Conservation (phyloP, 1,140 invertebrate genomes). For the Drosophila tani region DNA sequence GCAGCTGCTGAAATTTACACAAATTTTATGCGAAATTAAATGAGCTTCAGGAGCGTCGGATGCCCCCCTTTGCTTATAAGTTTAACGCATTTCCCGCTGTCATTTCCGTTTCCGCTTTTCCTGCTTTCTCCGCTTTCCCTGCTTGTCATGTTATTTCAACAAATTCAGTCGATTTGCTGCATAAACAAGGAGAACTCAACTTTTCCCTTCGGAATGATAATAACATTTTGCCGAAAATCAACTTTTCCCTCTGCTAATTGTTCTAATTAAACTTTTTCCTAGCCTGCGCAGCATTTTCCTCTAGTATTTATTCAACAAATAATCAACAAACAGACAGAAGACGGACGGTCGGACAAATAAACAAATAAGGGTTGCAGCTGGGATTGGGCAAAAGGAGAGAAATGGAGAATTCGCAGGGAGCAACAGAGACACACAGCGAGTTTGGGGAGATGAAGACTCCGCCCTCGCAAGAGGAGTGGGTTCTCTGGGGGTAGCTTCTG, state of each 20-base stretch:
- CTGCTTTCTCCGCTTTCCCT: not conserved
- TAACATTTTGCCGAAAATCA: constrained; percentile 36
- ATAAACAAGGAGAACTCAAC: constrained; percentile 66
- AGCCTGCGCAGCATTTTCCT: constrained; percentile 13
- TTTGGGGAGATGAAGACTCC: constrained; percentile 39
- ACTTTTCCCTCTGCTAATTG: constrained; percentile 59
- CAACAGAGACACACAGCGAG: constrained; percentile 26
- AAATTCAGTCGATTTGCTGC: constrained; percentile 84
- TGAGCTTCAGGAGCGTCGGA: constrained; percentile 41
- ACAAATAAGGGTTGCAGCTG: constrained; percentile 58
- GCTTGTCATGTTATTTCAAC: constrained; percentile 70
- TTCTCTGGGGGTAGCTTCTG: constrained; percentile 15
- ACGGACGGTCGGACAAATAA: constrained; percentile 29
- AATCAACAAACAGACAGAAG: constrained; percentile 62
- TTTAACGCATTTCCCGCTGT: constrained; percentile 69
- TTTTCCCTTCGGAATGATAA: constrained; percentile 61
- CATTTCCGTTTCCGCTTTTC: constrained; percentile 12
- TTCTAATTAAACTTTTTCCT: constrained; percentile 76
- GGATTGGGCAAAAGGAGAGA: constrained; percentile 54
- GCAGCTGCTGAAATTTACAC: constrained; percentile 68
- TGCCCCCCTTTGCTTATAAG: constrained; percentile 53
- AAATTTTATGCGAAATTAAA: constrained; percentile 65
- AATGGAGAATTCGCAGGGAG: constrained; percentile 11
- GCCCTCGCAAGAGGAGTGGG: constrained; percentile 46
- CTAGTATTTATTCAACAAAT: constrained; percentile 70